Percentiles rank a stretch among this genome's conserved stretches.
These are phyloP conservation scores for Rhopalosiphum maidis DNA, from an alignment of 1,140 invertebrate genomes.

Conservation along the genomic window DNA sequence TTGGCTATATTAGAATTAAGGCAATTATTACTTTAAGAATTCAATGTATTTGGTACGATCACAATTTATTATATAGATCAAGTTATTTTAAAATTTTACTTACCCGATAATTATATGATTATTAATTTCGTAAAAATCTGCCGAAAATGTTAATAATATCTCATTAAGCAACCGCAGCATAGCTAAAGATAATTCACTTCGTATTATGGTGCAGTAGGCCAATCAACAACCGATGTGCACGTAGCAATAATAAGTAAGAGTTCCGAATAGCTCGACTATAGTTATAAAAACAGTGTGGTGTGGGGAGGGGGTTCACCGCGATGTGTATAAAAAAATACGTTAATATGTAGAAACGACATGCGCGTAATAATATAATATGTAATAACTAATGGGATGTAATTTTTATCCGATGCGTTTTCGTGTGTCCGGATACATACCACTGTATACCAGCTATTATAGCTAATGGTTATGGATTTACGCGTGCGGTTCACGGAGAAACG, in stretches of 20 bases:
- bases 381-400: slow-evolving; percentile 2
- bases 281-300: background rate
- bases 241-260: background rate
- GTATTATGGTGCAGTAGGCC: no score
- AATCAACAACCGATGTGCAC: no score
- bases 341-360: background rate
- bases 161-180: background rate
- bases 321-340: no score
- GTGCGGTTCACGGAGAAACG: background rate
- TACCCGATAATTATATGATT: no score
- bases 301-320: background rate
- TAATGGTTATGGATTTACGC: background rate
- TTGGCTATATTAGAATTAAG: background rate
- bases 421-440: background rate
- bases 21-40: background rate
- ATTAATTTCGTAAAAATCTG: no score
- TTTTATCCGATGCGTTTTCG: background rate
- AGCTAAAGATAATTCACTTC: background rate
- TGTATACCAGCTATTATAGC: background rate
- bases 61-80: no score
- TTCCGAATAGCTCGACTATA: background rate
- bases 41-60: no score
- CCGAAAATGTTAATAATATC: no score
- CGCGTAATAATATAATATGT: background rate
- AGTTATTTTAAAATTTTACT: no score